Base-by-base conservation (phyloP, 2,113 vertebrate species). In the Saguinus imperator region DNA sequence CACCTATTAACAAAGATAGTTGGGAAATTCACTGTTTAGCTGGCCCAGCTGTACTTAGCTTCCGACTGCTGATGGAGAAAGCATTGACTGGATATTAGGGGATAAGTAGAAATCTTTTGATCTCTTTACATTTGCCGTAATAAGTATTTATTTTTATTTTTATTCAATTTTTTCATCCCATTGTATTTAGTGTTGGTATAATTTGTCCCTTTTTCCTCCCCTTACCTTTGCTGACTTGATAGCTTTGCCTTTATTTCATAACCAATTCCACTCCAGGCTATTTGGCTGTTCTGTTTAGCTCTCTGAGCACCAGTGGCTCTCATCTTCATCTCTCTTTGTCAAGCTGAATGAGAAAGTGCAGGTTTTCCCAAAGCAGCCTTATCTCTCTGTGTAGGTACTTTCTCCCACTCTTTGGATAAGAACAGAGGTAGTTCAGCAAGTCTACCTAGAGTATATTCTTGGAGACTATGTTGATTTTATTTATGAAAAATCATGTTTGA, bases 341-440 rank as follows among this genome's bases (percentile, higher is more conserved):
- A 77, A 3, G 5, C 2, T 35, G 23, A 68, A 35, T 40, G 2
- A 6, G 17, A 77, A 25, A 9, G 21, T 6, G 9, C 29, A 10
- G 20, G 27, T 8, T n/a, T 35, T 17, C 13, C 29, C 1, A 40
- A 1, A 21, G 18, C 10, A 72, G 0, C 3, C 6, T 2, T 7
- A 18, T 18, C 6, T 72, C 12, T 81, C n/a, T 25, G 1, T 25
- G 6, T 2, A 29, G 35, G 7, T 17, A 6, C 5, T 37, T 12
- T n/a, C 20, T 57, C 23, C 17, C 3, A 0, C 7, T 90, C 29
- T 91, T 55, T n/a, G 45, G 12, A 10, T 37, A 64, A 43, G 20
- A n/a, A 40, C 4, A 37, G 9, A 79, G 2, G 4, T 17, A 52
- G 6, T 61, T 84, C 40, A 11, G 18, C 17, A 61, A 68, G 10